Percentiles rank a stretch among this genome's conserved stretches.
Evolutionary conservation across 2,797 vertebrate genomes (phyloP).

Genomic region (Calcarius lapponicus): DNA sequence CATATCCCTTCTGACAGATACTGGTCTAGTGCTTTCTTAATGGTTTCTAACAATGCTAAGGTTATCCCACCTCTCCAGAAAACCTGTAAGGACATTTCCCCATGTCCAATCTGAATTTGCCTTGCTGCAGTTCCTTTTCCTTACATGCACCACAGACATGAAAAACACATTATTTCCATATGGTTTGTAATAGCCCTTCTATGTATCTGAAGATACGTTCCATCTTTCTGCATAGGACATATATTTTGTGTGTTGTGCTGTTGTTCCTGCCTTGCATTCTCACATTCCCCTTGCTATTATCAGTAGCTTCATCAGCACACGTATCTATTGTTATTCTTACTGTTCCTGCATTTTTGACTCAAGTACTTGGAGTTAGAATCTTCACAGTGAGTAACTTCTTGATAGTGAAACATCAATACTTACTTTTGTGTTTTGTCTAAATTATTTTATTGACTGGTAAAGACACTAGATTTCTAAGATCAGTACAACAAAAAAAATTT

Average conservation of each 20-base stretch:
- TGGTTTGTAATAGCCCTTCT: not conserved
- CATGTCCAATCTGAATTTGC: not conserved
- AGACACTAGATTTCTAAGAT: too few species aligned
- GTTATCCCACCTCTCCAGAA: not conserved
- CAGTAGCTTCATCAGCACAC: not conserved
- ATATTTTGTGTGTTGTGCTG: not conserved
- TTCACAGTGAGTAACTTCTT: not conserved
- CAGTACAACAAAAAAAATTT: too few species aligned
- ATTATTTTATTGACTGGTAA: not conserved
- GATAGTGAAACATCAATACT: not conserved
- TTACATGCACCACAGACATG: not conserved
- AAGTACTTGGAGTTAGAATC: not conserved
- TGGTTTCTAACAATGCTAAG: not conserved
- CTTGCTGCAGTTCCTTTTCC: not conserved
- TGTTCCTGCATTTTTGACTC: not conserved
- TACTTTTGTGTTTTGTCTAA: not conserved
- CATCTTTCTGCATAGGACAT: not conserved
- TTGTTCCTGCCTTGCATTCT: not conserved
- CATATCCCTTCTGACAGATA: constrained; percentile 12
- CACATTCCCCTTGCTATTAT: not conserved
- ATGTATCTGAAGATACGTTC: not conserved
- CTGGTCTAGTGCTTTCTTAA: not conserved
- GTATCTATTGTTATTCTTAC: not conserved
- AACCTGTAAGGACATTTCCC: not conserved
- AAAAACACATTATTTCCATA: not conserved